phyloP scores from a whole-genome alignment of 2,888 invertebrate genomes.

The Synergus itoensis region DNA sequence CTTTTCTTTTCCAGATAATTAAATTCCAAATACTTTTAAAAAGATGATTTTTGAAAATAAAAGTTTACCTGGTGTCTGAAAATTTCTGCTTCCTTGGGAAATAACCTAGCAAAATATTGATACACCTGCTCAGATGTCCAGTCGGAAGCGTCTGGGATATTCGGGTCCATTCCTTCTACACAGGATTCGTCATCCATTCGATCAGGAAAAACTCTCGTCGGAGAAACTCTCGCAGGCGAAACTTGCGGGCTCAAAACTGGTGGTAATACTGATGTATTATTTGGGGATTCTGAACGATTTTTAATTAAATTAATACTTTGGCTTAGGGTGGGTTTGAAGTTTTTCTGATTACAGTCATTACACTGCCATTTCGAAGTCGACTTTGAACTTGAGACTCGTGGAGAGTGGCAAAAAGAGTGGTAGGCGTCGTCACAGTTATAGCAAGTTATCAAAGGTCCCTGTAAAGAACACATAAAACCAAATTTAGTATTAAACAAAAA shows the following conservation, averaged over 20 bases:
- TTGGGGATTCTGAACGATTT: conserved; percentile 68
- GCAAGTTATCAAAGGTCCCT: conserved; percentile 89
- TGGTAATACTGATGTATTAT: conserved; percentile 62
- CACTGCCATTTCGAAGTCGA: conserved; percentile 86
- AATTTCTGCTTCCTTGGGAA: conserved; percentile 88
- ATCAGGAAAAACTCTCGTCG: conserved; percentile 68
- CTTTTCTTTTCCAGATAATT: no score
- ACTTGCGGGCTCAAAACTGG: conserved; percentile 74
- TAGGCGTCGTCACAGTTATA: conserved; percentile 91
- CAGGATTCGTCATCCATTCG: conserved; percentile 68
- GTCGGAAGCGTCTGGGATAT: conserved; percentile 87
- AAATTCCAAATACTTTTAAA: conserved; percentile 37
- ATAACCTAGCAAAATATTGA: conserved; percentile 87
- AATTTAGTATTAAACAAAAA: not conserved
- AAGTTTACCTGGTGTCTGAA: conserved; percentile 88
- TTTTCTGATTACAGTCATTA: conserved; percentile 80
- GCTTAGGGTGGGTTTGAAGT: conserved; percentile 52
- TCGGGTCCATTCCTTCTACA: conserved; percentile 80
- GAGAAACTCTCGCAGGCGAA: conserved; percentile 72
- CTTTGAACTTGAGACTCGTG: conserved; percentile 80
- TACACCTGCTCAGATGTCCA: conserved; percentile 93
- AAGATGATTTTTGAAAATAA: conserved; percentile 42
- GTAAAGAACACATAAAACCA: conserved; percentile 50
- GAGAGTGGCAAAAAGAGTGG: conserved; percentile 89
- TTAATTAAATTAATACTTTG: conserved; percentile 54